A percentile compares a stretch with the other conserved stretches of the same genome.
Conservation (phyloP, 30 jellyfish, hydroid and myxozoan species). For the Rhopilema esculentum region DNA sequence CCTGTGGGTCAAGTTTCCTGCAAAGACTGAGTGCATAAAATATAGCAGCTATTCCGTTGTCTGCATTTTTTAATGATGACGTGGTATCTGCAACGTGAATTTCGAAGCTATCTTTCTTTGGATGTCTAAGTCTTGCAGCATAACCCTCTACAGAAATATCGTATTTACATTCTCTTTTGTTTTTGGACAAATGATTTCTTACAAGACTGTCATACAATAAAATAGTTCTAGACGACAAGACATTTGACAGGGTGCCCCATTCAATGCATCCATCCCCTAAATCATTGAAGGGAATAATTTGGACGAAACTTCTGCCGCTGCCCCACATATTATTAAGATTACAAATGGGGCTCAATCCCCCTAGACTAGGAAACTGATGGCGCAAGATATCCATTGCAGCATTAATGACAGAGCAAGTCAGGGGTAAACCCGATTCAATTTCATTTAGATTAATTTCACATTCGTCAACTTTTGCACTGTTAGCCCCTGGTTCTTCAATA, state of each 20-base stretch:
- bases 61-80: background rate
- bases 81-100: background rate
- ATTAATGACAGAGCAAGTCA: background rate
- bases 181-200: background rate
- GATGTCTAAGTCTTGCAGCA: background rate
- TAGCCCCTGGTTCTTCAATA: background rate
- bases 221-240: background rate
- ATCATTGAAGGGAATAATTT: background rate
- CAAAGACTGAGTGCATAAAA: slow-evolving; percentile 1
- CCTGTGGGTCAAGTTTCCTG: slow-evolving; percentile 5
- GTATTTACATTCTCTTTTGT: slow-evolving; percentile 3
- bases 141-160: background rate
- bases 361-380: background rate
- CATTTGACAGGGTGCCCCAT: slow-evolving; percentile 4
- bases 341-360: background rate
- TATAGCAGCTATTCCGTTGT: slow-evolving; percentile 20
- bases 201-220: background rate
- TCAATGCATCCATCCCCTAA: background rate
- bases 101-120: slow-evolving; percentile 1
- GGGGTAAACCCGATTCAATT: background rate
- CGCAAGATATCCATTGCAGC: slow-evolving; percentile 6
- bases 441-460: background rate
- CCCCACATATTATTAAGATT: background rate
- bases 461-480: background rate
- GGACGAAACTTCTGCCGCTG: background rate